Conservation (phyloP, 1,140 invertebrate genomes). For the Aphelinus atriplicis region DNA sequence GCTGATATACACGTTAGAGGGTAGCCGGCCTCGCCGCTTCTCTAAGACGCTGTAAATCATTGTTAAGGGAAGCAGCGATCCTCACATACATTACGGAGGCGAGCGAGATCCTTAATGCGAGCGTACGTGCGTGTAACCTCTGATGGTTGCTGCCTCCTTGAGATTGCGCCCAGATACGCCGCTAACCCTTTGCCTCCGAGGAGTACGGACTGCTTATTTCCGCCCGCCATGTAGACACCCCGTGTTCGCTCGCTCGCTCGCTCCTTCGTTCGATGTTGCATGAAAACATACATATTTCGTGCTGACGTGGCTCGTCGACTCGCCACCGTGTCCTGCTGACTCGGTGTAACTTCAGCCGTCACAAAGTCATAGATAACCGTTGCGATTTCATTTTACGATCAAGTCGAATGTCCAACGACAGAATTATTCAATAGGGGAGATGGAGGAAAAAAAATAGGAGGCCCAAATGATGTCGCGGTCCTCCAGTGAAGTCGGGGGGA, state of each 20-base stretch:
- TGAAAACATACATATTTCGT: no score
- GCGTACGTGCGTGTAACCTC: conserved; percentile 64
- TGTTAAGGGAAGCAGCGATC: conserved; percentile 55
- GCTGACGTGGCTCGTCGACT: no score
- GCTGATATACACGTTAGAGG: conserved; percentile 39
- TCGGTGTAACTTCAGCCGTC: no score
- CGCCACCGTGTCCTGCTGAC: no score
- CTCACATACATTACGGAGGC: conserved; percentile 59
- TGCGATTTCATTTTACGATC: no score
- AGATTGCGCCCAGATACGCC: conserved; percentile 47
- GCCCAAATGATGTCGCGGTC: not conserved
- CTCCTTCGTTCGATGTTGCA: not conserved
- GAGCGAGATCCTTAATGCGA: conserved; percentile 54
- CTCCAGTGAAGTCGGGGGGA: not conserved
- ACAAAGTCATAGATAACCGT: no score
- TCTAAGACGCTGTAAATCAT: conserved; percentile 64
- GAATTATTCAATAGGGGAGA: no score
- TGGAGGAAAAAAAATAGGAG: no score
- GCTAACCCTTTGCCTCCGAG: conserved; percentile 35
- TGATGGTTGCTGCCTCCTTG: conserved; percentile 52
- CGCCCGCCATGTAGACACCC: not conserved
- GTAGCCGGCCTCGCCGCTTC: conserved; percentile 57
- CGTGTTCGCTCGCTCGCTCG: not conserved
- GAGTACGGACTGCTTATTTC: conserved; percentile 33
- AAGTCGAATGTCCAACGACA: no score